Conservation (phyloP, 2,888 invertebrate species). For the Sialis fuliginosa region DNA sequence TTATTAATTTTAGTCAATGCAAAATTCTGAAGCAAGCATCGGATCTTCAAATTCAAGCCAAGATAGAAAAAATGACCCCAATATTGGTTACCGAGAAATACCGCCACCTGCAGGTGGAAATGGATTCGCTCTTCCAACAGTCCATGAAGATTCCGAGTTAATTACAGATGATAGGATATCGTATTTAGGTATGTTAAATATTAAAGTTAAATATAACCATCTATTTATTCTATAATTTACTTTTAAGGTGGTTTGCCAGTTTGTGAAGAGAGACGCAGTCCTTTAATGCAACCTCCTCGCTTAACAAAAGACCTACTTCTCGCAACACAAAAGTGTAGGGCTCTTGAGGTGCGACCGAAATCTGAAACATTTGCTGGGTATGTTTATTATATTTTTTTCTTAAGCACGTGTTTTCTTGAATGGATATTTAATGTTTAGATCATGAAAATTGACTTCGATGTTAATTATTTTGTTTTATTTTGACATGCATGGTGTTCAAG, state of each 20-base stretch:
- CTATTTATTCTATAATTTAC: background rate
- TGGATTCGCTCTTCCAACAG: slow-evolving; percentile 46
- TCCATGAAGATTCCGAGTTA: slow-evolving; percentile 74
- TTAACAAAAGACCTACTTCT: slow-evolving; percentile 66
- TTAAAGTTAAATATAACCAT: background rate
- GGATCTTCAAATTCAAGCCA: slow-evolving; percentile 11
- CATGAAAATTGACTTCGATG: no score
- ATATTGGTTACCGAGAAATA: slow-evolving; percentile 20
- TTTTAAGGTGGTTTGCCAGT: slow-evolving; percentile 18
- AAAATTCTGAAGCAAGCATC: slow-evolving; percentile 15
- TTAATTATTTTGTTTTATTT: no score
- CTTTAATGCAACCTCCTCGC: slow-evolving; percentile 30
- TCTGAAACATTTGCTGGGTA: slow-evolving; percentile 50
- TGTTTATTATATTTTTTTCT: slow-evolving; percentile 23
- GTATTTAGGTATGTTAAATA: slow-evolving; percentile 6
- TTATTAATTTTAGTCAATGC: slow-evolving; percentile 16
- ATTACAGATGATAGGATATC: slow-evolving; percentile 20
- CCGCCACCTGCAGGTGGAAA: slow-evolving; percentile 19
- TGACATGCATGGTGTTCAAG: no score
- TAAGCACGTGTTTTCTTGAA: no score
- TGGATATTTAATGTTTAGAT: no score
- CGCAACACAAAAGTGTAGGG: slow-evolving; percentile 56
- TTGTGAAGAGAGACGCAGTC: slow-evolving; percentile 28
- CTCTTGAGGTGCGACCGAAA: slow-evolving; percentile 41
- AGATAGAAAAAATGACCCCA: slow-evolving; percentile 15